Evolutionary conservation across 2,113 vertebrate species (phyloP).

Genomic region (Halichoerus grypus): DNA sequence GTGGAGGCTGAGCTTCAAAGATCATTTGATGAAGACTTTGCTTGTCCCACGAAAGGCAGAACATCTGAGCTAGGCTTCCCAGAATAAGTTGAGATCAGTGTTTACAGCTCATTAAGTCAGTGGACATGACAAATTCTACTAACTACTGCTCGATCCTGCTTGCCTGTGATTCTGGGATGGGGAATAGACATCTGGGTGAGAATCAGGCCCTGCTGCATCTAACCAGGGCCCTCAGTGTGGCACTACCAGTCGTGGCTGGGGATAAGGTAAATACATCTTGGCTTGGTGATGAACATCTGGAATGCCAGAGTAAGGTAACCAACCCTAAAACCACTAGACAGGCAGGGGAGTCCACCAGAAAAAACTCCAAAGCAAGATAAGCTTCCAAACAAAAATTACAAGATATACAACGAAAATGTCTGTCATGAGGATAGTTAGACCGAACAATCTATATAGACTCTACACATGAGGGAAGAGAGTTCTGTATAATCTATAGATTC

Average conservation of each 20-base stretch:
- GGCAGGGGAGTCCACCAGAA: neutral
- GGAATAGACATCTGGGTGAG: neutral
- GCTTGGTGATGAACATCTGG: neutral
- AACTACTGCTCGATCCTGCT: neutral
- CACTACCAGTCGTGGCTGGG: neutral
- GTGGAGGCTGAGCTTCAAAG: neutral
- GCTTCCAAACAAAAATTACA: constrained; percentile 11
- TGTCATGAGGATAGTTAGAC: neutral
- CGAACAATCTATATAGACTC: neutral
- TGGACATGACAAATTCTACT: neutral
- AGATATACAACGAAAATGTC: neutral
- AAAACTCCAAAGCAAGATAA: constrained; percentile 8
- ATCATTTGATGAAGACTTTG: neutral
- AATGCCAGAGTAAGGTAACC: neutral
- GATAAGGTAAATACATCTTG: neutral
- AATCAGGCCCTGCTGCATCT: neutral
- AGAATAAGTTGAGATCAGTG: neutral
- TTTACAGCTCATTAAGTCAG: neutral
- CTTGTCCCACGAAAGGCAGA: neutral
- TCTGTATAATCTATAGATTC: neutral
- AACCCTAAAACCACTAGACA: neutral
- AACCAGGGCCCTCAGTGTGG: neutral
- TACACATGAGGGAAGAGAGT: neutral
- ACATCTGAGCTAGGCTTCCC: neutral
- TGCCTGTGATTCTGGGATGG: neutral